phyloP scores from a whole-genome alignment of 1,140 invertebrate species.

The Drosophila nebulosa region DNA sequence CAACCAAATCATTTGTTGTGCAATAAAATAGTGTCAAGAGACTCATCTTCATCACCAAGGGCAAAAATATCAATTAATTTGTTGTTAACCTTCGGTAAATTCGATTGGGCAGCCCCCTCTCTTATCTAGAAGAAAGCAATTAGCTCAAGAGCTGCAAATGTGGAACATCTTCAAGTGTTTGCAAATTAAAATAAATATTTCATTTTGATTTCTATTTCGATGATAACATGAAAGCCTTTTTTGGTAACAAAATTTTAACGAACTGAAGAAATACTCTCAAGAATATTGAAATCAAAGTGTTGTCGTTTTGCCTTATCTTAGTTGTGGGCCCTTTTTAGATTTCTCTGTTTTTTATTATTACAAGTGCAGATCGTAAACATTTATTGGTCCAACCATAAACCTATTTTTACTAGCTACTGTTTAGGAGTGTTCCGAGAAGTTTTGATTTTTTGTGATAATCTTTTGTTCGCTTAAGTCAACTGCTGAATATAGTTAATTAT shows the following conservation, averaged over 20 bases:
- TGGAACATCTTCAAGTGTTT: not conserved
- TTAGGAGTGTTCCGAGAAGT: not conserved
- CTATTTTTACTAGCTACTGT: not conserved
- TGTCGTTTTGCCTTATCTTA: not conserved
- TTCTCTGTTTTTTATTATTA: not conserved
- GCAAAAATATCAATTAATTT: not conserved
- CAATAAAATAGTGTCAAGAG: not conserved
- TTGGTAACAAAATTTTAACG: not conserved
- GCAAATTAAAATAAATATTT: not conserved
- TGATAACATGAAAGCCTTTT: not conserved
- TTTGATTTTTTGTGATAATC: not conserved
- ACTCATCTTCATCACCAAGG: not conserved
- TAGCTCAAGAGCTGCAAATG: not conserved
- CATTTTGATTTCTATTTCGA: not conserved
- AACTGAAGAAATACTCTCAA: not conserved
- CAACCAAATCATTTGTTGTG: not conserved
- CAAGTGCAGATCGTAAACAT: not conserved
- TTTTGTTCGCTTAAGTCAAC: not conserved
- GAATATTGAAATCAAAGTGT: not conserved
- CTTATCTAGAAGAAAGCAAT: not conserved
- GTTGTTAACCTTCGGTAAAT: not conserved
- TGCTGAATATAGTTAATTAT: not conserved
- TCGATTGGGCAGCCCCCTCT: not conserved
- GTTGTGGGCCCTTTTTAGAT: not conserved
- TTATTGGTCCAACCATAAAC: not conserved